A percentile compares a stretch with the other conserved stretches of the same genome.
Conservation (phyloP, 2,113 vertebrate species). For the Corythaixoides concolor region DNA sequence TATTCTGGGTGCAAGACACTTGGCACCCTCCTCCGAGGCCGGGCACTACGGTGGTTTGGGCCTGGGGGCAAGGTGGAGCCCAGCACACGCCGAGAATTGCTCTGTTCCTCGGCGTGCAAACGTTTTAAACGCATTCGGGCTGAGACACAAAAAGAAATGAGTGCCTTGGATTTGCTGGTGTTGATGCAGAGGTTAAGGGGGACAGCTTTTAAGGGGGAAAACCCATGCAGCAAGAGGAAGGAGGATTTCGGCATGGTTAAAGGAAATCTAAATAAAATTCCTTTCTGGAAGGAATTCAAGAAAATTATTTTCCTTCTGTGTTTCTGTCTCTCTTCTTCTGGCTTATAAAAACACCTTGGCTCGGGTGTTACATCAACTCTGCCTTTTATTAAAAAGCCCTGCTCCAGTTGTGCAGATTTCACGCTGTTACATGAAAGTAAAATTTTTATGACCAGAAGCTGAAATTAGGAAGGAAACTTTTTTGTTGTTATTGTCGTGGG, state of each 20-base stretch:
- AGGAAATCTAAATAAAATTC: slow-evolving; percentile 36
- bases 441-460: slow-evolving; percentile 64
- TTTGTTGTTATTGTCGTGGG: not conserved
- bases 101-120: fast-evolving
- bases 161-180: not conserved
- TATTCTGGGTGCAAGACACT: not conserved
- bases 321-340: slow-evolving; percentile 58
- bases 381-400: slow-evolving; percentile 45
- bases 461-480: slow-evolving; percentile 42
- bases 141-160: not conserved
- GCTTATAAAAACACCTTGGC: slow-evolving; percentile 65
- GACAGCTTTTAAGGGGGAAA: not conserved
- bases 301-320: slow-evolving; percentile 60
- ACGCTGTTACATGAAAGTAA: slow-evolving; percentile 56
- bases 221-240: not conserved
- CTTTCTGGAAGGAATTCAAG: slow-evolving; percentile 59
- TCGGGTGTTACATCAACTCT: slow-evolving; percentile 2
- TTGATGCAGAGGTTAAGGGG: not conserved
- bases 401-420: slow-evolving; percentile 23
- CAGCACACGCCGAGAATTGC: not conserved
- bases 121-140: not conserved
- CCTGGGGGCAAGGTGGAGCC: not conserved
- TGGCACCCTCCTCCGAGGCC: not conserved
- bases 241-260: not conserved
- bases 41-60: not conserved